Conservation (phyloP, 2,797 vertebrate genomes). For the Euthynnus affinis region DNA sequence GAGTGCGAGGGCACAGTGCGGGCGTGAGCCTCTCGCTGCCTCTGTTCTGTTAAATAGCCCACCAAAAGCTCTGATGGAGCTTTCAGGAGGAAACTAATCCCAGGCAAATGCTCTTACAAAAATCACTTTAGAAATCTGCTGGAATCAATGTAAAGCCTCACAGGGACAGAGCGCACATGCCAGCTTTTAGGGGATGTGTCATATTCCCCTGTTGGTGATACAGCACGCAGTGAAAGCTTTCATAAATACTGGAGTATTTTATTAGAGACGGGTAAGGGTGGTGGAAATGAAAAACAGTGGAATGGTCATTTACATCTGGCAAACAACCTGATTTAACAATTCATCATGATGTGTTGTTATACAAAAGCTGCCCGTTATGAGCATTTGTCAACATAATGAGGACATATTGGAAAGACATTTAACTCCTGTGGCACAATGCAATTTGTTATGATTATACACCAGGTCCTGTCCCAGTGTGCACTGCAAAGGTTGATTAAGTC, state of each 20-base stretch:
- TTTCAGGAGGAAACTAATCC: slow-evolving; percentile 86
- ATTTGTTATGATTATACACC: slow-evolving; percentile 53
- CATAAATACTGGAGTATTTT: slow-evolving; percentile 61
- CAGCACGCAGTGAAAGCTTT: slow-evolving; percentile 42
- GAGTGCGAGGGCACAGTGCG: slow-evolving; percentile 44
- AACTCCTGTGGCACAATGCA: slow-evolving; percentile 40
- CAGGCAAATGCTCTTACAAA: slow-evolving; percentile 86
- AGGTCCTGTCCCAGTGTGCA: slow-evolving; percentile 32
- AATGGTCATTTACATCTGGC: slow-evolving; percentile 62
- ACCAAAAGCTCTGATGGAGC: slow-evolving; percentile 80
- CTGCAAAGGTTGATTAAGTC: slow-evolving; percentile 59
- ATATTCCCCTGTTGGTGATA: slow-evolving; percentile 53
- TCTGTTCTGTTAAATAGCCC: slow-evolving; percentile 80
- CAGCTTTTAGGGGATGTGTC: slow-evolving; percentile 67
- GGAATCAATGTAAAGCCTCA: slow-evolving; percentile 83
- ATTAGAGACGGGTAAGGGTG: slow-evolving; percentile 38
- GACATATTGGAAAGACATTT: slow-evolving; percentile 58
- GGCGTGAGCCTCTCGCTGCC: slow-evolving; percentile 62
- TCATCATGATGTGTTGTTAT: slow-evolving; percentile 43
- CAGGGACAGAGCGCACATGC: slow-evolving; percentile 66
- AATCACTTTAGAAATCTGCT: slow-evolving; percentile 86
- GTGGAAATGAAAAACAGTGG: slow-evolving; percentile 45
- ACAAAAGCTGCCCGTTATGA: slow-evolving; percentile 56
- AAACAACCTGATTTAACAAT: slow-evolving; percentile 62
- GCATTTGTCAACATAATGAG: slow-evolving; percentile 79